Evolutionary conservation across 2,888 invertebrate species (phyloP), one percentile per base, ranked within the genome.

Genomic region (Copidosoma aretas): DNA sequence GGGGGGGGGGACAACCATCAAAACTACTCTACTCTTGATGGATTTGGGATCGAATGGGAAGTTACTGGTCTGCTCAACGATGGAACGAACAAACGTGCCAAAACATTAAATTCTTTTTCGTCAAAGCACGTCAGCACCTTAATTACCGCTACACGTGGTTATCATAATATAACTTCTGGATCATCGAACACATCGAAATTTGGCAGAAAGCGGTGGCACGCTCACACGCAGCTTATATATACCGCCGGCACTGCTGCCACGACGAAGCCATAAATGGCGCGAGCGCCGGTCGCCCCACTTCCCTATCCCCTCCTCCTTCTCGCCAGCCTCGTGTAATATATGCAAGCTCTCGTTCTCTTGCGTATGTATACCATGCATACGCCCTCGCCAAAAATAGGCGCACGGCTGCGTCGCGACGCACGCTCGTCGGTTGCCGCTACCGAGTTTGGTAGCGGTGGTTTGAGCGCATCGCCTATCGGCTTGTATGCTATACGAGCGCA

Each of bases 181-280:
- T 10, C 51, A 19, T 60, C 60, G 60, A 60, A 62, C 14, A 22
- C 24, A 41, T 51, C 49, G 24, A 71, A 73, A 64, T 67, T 63
- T 64, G 71, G 64, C 67, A 69, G 63, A 70, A 54, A 63, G 59
- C 61, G 67, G 67, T 67, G 66, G 70, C 71, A n/a, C n/a, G 64
- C 32, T 32, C 32, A 71, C 67, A 62, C 46, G 60, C 75, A 75
- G 68, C 70, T 46, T n/a, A n/a, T n/a, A n/a, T n/a, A n/a, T n/a
- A n/a, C 14, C n/a, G 21, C 17, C 17, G 8, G 15, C 22, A 8
- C 68, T 68, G 64, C 71, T 72, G 76, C 75, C 75, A 77, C 81
- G 80, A 77, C 77, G 80, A 78, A 74, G 63, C 83, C 82, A 83
- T 83, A 83, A 82, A 83, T 82, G 83, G 83, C 79, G 81, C 82